phyloP scores from a whole-genome alignment of 2,113 vertebrate genomes.

The Eublepharis macularius region DNA sequence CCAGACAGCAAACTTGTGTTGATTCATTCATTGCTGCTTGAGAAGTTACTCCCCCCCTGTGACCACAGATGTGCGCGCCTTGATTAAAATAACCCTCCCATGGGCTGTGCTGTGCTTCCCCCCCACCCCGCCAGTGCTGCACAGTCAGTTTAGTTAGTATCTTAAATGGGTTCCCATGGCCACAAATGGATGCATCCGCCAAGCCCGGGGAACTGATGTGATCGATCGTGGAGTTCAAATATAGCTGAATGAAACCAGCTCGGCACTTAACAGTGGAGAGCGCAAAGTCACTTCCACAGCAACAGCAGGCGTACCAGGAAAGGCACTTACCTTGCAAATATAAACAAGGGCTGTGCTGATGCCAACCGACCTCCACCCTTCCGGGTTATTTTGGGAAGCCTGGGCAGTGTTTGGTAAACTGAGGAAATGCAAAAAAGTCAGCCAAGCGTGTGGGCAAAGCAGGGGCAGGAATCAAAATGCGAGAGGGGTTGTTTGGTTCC shows the following conservation, averaged over 20 bases:
- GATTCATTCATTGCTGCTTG: neutral
- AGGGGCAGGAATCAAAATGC: neutral
- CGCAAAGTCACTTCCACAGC: neutral
- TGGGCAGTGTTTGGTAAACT: neutral
- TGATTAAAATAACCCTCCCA: neutral
- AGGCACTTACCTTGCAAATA: neutral
- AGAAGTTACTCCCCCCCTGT: neutral
- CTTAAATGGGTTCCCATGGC: neutral
- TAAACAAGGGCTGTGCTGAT: neutral
- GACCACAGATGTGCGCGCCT: neutral
- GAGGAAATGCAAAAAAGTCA: neutral
- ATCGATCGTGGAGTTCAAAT: constrained; percentile 15
- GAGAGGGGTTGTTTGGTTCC: neutral
- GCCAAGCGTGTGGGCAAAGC: neutral
- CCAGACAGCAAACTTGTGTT: neutral
- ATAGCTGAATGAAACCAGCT: constrained; percentile 22
- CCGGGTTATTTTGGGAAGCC: neutral
- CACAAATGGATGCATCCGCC: constrained; percentile 5
- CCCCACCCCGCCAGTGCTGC: neutral
- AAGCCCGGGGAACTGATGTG: neutral
- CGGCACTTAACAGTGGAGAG: neutral
- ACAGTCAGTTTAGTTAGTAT: neutral
- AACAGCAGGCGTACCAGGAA: neutral
- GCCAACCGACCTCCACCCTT: neutral
- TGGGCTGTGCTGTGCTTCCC: neutral